Base-by-base conservation (phyloP, 2,797 vertebrate genomes). In the Semotilus atromaculatus region DNA sequence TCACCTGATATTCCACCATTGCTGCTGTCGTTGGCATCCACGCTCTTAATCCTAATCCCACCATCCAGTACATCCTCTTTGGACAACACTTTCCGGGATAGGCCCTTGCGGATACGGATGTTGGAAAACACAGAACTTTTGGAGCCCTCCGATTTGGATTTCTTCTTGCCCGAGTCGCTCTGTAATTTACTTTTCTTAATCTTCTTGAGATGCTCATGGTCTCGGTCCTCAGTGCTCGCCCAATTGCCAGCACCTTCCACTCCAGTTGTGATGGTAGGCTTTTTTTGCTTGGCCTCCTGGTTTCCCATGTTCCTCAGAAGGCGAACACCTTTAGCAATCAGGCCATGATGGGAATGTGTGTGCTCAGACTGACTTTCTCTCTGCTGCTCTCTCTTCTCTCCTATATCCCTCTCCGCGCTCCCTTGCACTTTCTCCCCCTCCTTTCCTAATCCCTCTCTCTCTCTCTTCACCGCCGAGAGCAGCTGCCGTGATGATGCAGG, bases 251-350 rank as follows among this genome's bases (percentile, higher is more conserved):
- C 94, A 14, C 64, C 64, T 78, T 94, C 93, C 79, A 94, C 93
- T 43, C 93, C 95, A 31, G 90, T 93, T 82, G 94, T 94, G 82
- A 93, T 93, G 83, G 92, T 23, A 38, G 93, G 93, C 92, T 95
- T 96, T 93, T 93, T 98, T 68, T 96, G 97, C 92, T 97, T 99
- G 11, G 95, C 95, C 85, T 99, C 97, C 92, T 98, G 97, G 92
- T 98, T 98, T 64, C 98, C 98, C 98, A 99, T 99, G 92, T 92
- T 96, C 91, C 90, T 94, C 75, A 83, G 88, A 87, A 93, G 93
- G 34, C 89, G 94, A 75, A 88, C 93, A 38, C 95, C 93, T 82
- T 91, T 93, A 3, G 92, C 91, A 89, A 95, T 95, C 92, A 97
- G 92, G 95, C 95, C 96, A 95, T 97, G 88, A 80, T 93, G 94